Base-by-base conservation (phyloP, 2,113 vertebrate genomes). In the Chloropsis cyanopogon region DNA sequence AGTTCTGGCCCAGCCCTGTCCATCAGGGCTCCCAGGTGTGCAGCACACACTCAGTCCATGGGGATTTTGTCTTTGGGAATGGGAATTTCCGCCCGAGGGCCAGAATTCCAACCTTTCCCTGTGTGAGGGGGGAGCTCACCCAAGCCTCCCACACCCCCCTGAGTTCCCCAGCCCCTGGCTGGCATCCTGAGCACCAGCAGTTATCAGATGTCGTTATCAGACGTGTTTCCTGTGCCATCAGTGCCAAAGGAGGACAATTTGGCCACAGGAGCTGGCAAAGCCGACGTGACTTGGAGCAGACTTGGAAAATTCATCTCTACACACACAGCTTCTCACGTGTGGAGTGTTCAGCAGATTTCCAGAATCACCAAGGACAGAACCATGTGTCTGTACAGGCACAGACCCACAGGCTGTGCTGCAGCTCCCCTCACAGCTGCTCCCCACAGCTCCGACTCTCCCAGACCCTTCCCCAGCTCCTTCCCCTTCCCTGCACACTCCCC, bases 1-100 rank as follows among this genome's bases (percentile, higher is more conserved):
- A 29, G 11, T 22, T 10, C 1, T 2, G 73, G 16, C 9, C 68
- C 8, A 14, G 12, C 23, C 1, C 21, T 4, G 21, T 3, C 56
- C 0, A 0, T 0, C 3, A 3, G 3, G 63, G 37, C 81, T 66
- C 37, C 76, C 24, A 6, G 19, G 20, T 9, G 22, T 8, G 42
- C 56, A 15, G 11, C 47, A 13, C 54, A 37, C 18, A 0, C 7
- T 16, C 46, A 2, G 3, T 2, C 39, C 37, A 1, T 0, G 15
- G 29, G 39, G 2, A 21, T 52, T 20, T 7, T 4, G 2, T 21
- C 24, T 18, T 5, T 11, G 7, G 44, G 82, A 49, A 50, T 3
- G 23, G 46, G 57, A 68, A 75, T 54, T 56, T 19, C 24, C 53
- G 61, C 4, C 28, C 9, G 3, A 28, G 26, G 44, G 42, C 7